Evolutionary conservation across 2,113 vertebrate genomes (phyloP), one percentile per base, ranked within the genome.

Genomic region (Muntiacus muntjak): DNA sequence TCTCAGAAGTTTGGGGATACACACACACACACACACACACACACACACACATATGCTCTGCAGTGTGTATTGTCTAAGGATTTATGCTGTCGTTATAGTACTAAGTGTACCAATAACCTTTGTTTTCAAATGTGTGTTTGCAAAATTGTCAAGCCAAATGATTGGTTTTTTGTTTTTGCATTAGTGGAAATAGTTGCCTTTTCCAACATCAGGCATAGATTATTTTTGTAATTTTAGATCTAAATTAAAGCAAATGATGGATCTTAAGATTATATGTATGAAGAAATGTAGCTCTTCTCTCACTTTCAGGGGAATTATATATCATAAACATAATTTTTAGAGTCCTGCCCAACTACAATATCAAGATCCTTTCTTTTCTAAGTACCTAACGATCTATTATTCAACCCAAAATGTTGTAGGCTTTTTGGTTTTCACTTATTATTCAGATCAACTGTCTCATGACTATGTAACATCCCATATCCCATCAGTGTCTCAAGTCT

Each of bases 391-490:
- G 50, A 97, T 84, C 91, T 97, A 85, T 94, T 97, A 93, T 96
- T 94, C 57, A 89, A 95, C 96, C 40, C 78, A 96, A 97, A 96
- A 97, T 81, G 30, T 85, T 96, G 85, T 87, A 52, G 78, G 78
- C 19, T 94, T 96, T 79, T 43, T 89, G 78, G 30, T 84, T 95
- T 91, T 91, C 71, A 89, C 60, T 98, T 97, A 97, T 95, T 96
- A 97, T 97, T 98, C 93, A 96, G 86, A 91, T 71, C 89, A 97
- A 97, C 93, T 91, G 78, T 94, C 95, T 98, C 96, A 95, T 93
- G 87, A 97, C 93, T 97, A 54, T 95, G 93, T 62, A 96, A 94
- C 45, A 91, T 93, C 67, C 89, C 95, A 50, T 93, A 96, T 84
- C 82, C 60, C 71, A 47, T 97, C 93, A 91, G 9, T 82, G 52